Conservation (phyloP, 1,140 invertebrate genomes). For the Bombyx mandarina region DNA sequence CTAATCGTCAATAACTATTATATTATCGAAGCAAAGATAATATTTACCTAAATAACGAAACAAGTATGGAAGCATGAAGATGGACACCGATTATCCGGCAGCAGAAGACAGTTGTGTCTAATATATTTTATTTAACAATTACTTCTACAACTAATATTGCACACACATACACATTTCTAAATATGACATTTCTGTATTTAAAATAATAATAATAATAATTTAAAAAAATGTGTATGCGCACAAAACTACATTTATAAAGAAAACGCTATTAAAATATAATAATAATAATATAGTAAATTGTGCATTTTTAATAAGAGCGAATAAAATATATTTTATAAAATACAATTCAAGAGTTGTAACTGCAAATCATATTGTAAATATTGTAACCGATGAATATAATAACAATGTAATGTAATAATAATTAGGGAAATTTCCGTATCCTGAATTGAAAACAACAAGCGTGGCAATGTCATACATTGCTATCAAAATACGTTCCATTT, state of each 20-base stretch:
- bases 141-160: constrained; percentile 66
- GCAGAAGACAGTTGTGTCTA: constrained; percentile 35
- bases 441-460: constrained; percentile 28
- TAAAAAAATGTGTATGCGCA: constrained; percentile 62
- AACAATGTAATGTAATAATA: not conserved
- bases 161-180: constrained; percentile 69
- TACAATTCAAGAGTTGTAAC: constrained; percentile 62
- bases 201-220: constrained; percentile 36
- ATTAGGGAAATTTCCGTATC: constrained; percentile 18
- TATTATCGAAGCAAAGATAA: constrained; percentile 32
- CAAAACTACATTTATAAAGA: constrained; percentile 54
- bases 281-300: constrained; percentile 54
- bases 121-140: constrained; percentile 45
- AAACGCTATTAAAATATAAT: constrained; percentile 48
- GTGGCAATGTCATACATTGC: constrained; percentile 62
- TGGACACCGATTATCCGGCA: constrained; percentile 18
- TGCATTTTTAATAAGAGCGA: constrained; percentile 61
- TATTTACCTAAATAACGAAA: constrained; percentile 48
- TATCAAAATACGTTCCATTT: constrained; percentile 20
- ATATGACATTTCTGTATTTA: constrained; percentile 34
- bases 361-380: constrained; percentile 44
- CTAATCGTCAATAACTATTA: constrained; percentile 36
- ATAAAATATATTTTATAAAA: constrained; percentile 67
- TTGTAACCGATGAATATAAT: constrained; percentile 5
- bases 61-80: constrained; percentile 46